Conservation (phyloP, 2,113 vertebrate genomes). For the Chlorodrepanis virens region DNA sequence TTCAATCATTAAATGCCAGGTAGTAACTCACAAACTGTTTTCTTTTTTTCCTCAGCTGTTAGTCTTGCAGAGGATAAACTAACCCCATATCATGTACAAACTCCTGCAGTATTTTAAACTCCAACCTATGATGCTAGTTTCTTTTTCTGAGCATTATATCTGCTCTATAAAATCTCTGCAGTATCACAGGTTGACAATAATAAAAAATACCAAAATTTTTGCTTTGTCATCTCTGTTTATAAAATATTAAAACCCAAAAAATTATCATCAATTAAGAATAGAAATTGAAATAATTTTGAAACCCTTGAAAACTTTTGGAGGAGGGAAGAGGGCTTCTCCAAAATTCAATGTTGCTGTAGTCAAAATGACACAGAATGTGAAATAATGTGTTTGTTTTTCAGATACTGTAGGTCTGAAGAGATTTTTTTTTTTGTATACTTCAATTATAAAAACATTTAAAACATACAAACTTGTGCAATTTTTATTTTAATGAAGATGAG, state of each 20-base stretch:
- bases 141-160: not conserved
- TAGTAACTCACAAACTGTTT: not conserved
- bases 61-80: not conserved
- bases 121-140: not conserved
- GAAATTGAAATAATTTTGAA: not conserved
- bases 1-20: not conserved
- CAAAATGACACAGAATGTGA: slow-evolving; percentile 66
- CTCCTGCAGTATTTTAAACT: not conserved
- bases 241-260: not conserved
- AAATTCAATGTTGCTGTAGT: slow-evolving; percentile 43
- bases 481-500: slow-evolving; percentile 99
- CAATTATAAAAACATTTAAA: slow-evolving; percentile 87
- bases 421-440: slow-evolving; percentile 75
- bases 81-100: not conserved
- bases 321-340: not conserved
- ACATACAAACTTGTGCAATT: slow-evolving; percentile 94
- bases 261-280: not conserved
- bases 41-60: not conserved
- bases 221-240: not conserved
- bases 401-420: slow-evolving; percentile 73
- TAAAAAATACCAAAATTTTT: not conserved
- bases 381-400: slow-evolving; percentile 76
- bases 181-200: not conserved
- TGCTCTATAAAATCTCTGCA: not conserved
- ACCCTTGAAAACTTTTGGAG: slow-evolving; percentile 17